A percentile compares a stretch with the other conserved stretches of the same genome.
These are phyloP conservation scores for Euzetes globulus DNA, from an alignment of 2,888 invertebrate genomes.

Conservation along the genomic window DNA sequence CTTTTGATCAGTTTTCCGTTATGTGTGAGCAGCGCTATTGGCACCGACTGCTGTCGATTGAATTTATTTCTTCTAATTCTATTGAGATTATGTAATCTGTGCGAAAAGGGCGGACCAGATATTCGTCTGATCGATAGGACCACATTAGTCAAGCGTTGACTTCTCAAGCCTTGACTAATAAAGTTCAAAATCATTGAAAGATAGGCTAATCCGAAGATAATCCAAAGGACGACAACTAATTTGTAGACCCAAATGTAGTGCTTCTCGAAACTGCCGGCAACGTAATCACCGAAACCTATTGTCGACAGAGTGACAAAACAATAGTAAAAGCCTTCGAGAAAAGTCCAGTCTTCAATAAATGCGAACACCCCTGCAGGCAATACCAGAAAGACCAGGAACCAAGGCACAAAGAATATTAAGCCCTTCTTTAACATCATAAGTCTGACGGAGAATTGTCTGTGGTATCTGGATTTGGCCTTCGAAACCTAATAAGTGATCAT, in stretches of 20 bases:
- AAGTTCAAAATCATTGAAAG: conserved; percentile 61
- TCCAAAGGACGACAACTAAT: conserved; percentile 74
- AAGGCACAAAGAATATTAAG: conserved; percentile 75
- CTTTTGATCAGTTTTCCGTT: conserved; percentile 21
- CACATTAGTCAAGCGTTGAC: conserved; percentile 34
- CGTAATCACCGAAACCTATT: conserved; percentile 87
- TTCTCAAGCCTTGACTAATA: conserved; percentile 39
- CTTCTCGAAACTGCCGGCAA: conserved; percentile 54
- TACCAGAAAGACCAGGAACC: conserved; percentile 75
- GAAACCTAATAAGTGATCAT: background rate
- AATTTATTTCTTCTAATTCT: conserved; percentile 7
- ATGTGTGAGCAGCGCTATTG: background rate
- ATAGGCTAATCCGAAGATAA: conserved; percentile 83
- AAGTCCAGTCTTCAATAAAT: conserved; percentile 76
- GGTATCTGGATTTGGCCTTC: background rate
- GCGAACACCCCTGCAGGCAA: conserved; percentile 75
- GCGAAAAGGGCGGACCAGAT: conserved; percentile 22
- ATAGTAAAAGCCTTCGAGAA: conserved; percentile 68
- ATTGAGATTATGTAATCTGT: background rate
- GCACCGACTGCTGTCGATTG: conserved; percentile 28
- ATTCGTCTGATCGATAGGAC: conserved; percentile 35
- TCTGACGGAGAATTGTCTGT: conserved; percentile 24
- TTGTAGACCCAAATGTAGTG: conserved; percentile 58
- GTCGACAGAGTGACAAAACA: conserved; percentile 54
- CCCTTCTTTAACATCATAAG: conserved; percentile 33